These are phyloP conservation scores for Sminthurinus aureus DNA, from an alignment of 2,888 invertebrate species.

Conservation along the genomic window DNA sequence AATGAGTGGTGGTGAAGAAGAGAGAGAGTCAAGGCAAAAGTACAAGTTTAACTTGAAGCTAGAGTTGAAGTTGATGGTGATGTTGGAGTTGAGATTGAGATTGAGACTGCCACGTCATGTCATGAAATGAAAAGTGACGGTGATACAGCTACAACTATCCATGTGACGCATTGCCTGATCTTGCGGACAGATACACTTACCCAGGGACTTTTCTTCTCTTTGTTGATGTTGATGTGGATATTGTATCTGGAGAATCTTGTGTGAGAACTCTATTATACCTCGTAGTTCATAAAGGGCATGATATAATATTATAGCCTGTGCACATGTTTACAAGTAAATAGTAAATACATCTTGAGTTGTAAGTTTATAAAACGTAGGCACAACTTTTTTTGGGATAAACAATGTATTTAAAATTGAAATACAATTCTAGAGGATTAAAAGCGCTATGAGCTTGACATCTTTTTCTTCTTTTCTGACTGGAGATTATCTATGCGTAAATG, in stretches of 20 bases:
- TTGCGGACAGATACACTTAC: constrained; percentile 13
- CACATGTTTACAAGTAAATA: background rate
- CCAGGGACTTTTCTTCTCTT: background rate
- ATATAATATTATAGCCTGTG: background rate
- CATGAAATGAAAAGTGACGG: background rate
- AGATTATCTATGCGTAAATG: background rate
- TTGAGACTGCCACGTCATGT: constrained; percentile 12
- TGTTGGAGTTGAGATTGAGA: background rate
- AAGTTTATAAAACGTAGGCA: background rate
- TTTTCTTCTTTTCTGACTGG: background rate
- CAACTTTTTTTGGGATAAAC: background rate
- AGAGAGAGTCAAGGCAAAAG: background rate
- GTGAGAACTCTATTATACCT: too few species aligned
- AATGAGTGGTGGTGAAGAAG: too few species aligned
- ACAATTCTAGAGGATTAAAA: background rate
- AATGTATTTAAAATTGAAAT: background rate
- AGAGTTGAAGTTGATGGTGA: too few species aligned
- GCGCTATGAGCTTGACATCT: background rate
- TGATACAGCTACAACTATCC: background rate
- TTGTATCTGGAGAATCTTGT: too few species aligned
- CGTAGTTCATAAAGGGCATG: too few species aligned
- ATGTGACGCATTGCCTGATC: constrained; percentile 3
- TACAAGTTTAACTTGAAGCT: too few species aligned
- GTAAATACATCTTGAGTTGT: background rate
- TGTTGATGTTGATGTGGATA: too few species aligned